These are phyloP conservation scores for Chionoecetes opilio DNA, from an alignment of 1,140 invertebrate species.

Conservation along the genomic window DNA sequence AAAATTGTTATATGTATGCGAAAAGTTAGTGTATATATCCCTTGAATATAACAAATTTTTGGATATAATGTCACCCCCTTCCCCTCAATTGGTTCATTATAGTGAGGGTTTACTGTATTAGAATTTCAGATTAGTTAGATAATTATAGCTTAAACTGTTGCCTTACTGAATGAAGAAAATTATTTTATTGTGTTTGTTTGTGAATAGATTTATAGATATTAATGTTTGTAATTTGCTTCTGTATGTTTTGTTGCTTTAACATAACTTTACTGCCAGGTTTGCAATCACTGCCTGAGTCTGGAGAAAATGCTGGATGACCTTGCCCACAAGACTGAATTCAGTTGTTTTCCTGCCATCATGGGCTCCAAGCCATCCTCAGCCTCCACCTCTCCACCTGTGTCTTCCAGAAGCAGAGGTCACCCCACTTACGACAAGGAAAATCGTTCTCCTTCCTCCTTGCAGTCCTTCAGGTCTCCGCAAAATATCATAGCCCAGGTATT, in stretches of 20 bases:
- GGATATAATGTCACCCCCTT: no score
- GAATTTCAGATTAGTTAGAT: no score
- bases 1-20: no score
- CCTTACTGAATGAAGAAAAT: no score
- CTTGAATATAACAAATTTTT: no score
- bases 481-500: slow-evolving; percentile 64
- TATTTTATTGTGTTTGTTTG: not conserved
- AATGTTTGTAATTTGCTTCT: no score
- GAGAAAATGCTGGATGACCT: slow-evolving; percentile 73
- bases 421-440: slow-evolving; percentile 72
- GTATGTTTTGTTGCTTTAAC: not conserved
- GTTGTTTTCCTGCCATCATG: slow-evolving; percentile 69
- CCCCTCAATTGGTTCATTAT: no score
- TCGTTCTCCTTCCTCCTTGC: slow-evolving; percentile 81
- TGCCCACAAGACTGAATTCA: slow-evolving; percentile 66
- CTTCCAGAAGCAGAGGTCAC: not conserved
- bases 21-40: no score
- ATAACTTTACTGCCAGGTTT: slow-evolving; percentile 57
- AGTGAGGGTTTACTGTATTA: no score
- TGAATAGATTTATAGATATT: no score
- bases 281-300: slow-evolving; percentile 72
- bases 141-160: no score
- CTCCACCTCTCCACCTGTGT: slow-evolving; percentile 46
- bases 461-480: slow-evolving; percentile 65
- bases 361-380: slow-evolving; percentile 62